These are phyloP conservation scores for Andrena chrysosceles DNA, from an alignment of 2,888 invertebrate species.

Conservation along the genomic window DNA sequence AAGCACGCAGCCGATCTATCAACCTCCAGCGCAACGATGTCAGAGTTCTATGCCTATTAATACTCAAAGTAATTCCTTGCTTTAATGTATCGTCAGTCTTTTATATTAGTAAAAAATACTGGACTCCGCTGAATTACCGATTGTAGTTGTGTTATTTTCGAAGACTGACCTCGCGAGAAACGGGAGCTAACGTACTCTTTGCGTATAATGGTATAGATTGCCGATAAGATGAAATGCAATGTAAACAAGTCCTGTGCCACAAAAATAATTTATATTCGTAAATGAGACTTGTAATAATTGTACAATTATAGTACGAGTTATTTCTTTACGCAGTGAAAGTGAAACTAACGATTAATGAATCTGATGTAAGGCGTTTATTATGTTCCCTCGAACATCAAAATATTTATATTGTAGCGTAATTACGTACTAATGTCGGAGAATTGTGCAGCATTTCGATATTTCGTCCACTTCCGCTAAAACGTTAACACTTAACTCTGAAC, in stretches of 20 bases:
- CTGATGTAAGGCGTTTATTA: conserved; percentile 60
- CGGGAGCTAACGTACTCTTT: conserved; percentile 31
- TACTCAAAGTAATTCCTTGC: conserved; percentile 69
- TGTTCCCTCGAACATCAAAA: conserved; percentile 54
- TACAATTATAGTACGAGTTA: conserved; percentile 59
- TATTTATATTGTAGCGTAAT: conserved; percentile 67
- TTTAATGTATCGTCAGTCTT: conserved; percentile 68
- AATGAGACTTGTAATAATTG: conserved; percentile 54
- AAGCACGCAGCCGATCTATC: conserved; percentile 82
- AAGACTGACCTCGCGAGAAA: conserved; percentile 58
- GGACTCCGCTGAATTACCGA: conserved; percentile 53
- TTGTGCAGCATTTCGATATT: conserved; percentile 66
- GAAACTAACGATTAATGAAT: conserved; percentile 41
- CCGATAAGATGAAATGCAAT: conserved; percentile 31
- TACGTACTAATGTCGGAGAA: conserved; percentile 51
- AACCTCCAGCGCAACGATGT: conserved; percentile 82
- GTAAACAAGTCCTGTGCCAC: conserved; percentile 59
- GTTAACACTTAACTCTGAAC: conserved; percentile 62
- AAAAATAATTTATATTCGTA: conserved; percentile 58
- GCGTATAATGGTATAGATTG: conserved; percentile 38
- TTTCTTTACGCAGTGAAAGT: conserved; percentile 54
- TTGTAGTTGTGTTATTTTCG: conserved; percentile 60
- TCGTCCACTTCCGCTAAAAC: conserved; percentile 70
- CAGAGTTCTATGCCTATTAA: conserved; percentile 64
- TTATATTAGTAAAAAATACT: conserved; percentile 60